Evolutionary conservation across 2,888 invertebrate genomes (phyloP).

Genomic region (Lacanobia oleracea): DNA sequence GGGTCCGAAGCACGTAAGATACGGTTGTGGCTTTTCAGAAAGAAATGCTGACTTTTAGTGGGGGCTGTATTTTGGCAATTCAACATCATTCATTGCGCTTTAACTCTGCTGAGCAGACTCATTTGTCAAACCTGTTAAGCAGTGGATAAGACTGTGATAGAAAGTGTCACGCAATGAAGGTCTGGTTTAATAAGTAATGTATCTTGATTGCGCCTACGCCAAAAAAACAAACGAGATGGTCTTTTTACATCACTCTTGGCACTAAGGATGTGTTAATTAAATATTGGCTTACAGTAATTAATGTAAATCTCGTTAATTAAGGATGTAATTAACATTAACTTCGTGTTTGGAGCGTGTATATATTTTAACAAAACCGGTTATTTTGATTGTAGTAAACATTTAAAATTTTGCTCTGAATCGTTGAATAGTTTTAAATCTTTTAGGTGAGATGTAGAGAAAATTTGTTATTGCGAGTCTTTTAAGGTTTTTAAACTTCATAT

Average conservation of each 20-base stretch:
- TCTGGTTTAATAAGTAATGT: not conserved
- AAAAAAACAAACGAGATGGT: not conserved
- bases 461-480: not conserved
- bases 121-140: not conserved
- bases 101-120: not conserved
- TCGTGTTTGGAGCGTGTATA: not conserved
- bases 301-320: conserved; percentile 35
- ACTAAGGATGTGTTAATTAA: conserved; percentile 45
- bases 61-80: not conserved
- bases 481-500: not conserved
- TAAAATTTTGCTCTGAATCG: conserved; percentile 2
- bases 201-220: not conserved
- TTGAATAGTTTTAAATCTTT: not conserved
- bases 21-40: not conserved
- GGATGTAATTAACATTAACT: conserved; percentile 34
- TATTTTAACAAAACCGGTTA: conserved; percentile 30
- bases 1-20: not conserved
- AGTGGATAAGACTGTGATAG: not conserved
- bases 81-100: not conserved
- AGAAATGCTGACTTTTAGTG: not conserved
- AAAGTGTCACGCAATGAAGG: not conserved
- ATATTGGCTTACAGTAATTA: conserved; percentile 31
- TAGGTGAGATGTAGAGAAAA: not conserved
- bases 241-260: not conserved
- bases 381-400: not conserved